These are phyloP conservation scores for Eupithecia subumbrata DNA, from an alignment of 2,888 invertebrate genomes.

Conservation along the genomic window DNA sequence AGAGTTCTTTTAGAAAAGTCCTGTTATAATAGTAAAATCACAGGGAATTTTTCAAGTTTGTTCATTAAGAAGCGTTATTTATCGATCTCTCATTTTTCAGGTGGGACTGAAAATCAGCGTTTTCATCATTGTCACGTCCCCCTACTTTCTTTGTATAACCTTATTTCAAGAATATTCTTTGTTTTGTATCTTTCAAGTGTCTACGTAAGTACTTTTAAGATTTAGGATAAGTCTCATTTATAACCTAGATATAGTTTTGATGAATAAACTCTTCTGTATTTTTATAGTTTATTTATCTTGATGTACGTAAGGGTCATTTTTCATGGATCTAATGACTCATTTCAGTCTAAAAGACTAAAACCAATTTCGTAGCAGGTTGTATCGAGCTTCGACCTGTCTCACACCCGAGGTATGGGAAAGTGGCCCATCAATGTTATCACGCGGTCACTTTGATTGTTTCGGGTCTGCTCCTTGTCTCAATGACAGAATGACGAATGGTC, in stretches of 20 bases:
- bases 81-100: too few species aligned
- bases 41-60: background rate
- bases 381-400: conserved; percentile 15
- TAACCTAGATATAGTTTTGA: too few species aligned
- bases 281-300: too few species aligned
- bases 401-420: conserved; percentile 49
- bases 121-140: too few species aligned
- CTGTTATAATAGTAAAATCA: background rate
- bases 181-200: too few species aligned
- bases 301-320: background rate
- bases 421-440: conserved; percentile 69
- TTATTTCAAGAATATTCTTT: too few species aligned
- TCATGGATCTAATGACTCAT: conserved; percentile 3
- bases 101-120: too few species aligned
- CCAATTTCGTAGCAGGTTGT: conserved; percentile 2
- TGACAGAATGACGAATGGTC: conserved; percentile 83
- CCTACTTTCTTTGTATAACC: too few species aligned
- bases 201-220: too few species aligned
- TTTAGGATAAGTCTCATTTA: too few species aligned
- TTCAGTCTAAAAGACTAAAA: conserved; percentile 3
- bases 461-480: conserved; percentile 63
- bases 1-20: background rate
- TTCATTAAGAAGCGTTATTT: background rate
- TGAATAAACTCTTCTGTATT: too few species aligned
- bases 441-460: conserved; percentile 81